Conservation (phyloP, 2,797 vertebrate genomes). For the Aulostomus chinensis region DNA sequence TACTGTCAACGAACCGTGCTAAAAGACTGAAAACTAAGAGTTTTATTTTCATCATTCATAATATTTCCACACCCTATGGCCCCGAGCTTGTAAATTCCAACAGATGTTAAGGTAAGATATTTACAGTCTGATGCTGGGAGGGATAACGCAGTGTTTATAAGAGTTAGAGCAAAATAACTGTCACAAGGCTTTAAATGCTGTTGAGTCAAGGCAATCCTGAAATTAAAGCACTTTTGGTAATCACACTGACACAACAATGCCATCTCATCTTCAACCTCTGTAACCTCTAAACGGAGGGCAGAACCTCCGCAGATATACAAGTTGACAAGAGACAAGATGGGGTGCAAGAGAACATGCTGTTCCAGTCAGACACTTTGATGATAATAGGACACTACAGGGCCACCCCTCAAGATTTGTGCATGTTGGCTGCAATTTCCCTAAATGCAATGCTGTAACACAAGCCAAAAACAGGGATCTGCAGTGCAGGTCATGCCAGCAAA, state of each 20-base stretch:
- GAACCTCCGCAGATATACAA: constrained; percentile 5
- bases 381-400: constrained; percentile 35
- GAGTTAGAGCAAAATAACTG: too few species aligned
- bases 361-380: constrained; percentile 35
- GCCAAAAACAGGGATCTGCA: constrained; percentile 14
- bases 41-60: too few species aligned
- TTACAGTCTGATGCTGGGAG: too few species aligned
- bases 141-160: too few species aligned
- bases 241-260: constrained; percentile 1
- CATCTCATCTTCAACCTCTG: constrained; percentile 11
- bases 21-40: too few species aligned
- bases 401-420: constrained; percentile 17
- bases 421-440: constrained; percentile 17
- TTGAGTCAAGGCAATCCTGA: background rate
- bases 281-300: constrained; percentile 25
- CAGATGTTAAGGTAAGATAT: too few species aligned
- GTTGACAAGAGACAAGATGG: constrained; percentile 24
- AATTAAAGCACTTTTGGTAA: background rate
- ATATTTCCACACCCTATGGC: too few species aligned
- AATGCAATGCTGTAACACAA: constrained; percentile 24
- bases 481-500: constrained; percentile 5
- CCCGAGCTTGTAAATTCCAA: too few species aligned
- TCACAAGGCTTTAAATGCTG: background rate
- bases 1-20: too few species aligned
- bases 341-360: constrained; percentile 41